phyloP scores from a whole-genome alignment of 1,140 invertebrate species.

The Schlechtendalia chinensis region DNA sequence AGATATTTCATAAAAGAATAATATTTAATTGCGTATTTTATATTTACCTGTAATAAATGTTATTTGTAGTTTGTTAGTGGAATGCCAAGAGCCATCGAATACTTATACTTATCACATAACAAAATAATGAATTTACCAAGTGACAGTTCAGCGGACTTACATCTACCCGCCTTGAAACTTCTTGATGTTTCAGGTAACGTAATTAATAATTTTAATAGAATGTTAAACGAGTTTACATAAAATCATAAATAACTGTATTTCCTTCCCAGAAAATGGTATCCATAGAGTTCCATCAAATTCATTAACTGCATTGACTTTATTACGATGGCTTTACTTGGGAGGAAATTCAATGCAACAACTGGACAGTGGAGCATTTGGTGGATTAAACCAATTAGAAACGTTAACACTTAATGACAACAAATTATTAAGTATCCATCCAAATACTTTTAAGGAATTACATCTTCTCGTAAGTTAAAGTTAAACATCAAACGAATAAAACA shows the following conservation, averaged over 20 bases:
- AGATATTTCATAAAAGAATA: neutral
- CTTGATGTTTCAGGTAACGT: constrained; percentile 67
- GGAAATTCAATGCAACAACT: constrained; percentile 72
- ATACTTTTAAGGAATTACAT: constrained; percentile 60
- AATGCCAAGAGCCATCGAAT: constrained; percentile 72
- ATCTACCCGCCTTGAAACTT: constrained; percentile 68
- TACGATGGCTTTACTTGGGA: constrained; percentile 73
- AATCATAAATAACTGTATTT: neutral
- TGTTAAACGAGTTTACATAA: neutral
- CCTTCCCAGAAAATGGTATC: constrained; percentile 65
- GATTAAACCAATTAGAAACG: constrained; percentile 69
- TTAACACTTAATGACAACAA: constrained; percentile 77
- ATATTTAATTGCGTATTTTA: no score
- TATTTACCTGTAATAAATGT: neutral
- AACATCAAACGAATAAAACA: neutral
- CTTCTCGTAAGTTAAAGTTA: constrained; percentile 47
- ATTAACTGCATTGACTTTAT: constrained; percentile 66
- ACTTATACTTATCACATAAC: constrained; percentile 73
- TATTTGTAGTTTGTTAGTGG: constrained; percentile 58
- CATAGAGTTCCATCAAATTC: constrained; percentile 67
- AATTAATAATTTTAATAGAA: neutral
- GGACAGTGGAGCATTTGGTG: constrained; percentile 65
- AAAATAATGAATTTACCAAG: constrained; percentile 67
- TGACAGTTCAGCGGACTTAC: constrained; percentile 65
- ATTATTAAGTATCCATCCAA: constrained; percentile 66